These are phyloP conservation scores for Augochlorella aurata DNA, from an alignment of 2,888 invertebrate species.

Conservation along the genomic window DNA sequence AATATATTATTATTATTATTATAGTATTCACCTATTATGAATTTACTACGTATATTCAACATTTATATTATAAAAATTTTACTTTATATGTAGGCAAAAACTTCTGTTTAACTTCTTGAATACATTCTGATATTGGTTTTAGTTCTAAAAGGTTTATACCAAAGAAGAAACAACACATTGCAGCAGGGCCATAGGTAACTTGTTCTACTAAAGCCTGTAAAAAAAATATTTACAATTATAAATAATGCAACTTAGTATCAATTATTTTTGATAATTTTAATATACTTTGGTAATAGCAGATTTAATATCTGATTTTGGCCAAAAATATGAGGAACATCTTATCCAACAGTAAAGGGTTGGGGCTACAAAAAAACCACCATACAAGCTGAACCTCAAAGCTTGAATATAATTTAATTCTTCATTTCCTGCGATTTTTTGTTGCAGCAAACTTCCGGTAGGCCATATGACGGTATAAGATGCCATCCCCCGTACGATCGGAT, in stretches of 20 bases:
- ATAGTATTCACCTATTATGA: not conserved
- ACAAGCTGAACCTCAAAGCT: slow-evolving; percentile 88
- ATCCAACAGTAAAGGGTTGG: slow-evolving; percentile 92
- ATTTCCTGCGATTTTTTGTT: slow-evolving; percentile 82
- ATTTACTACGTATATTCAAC: not conserved
- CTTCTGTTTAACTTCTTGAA: slow-evolving; percentile 88
- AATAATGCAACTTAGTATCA: not conserved
- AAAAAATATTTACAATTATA: slow-evolving; percentile 31
- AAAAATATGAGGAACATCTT: slow-evolving; percentile 88
- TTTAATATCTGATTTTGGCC: slow-evolving; percentile 88
- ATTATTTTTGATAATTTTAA: slow-evolving; percentile 6
- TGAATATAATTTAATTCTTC: slow-evolving; percentile 82
- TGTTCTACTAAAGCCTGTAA: slow-evolving; percentile 88
- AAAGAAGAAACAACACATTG: slow-evolving; percentile 90
- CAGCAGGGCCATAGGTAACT: slow-evolving; percentile 89
- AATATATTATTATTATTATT: slow-evolving; percentile 52
- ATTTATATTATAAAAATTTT: slow-evolving; percentile 45
- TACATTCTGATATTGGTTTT: slow-evolving; percentile 86
- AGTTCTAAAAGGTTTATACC: slow-evolving; percentile 89
- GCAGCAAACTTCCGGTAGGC: slow-evolving; percentile 85
- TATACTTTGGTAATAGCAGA: slow-evolving; percentile 89
- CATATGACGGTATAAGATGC: slow-evolving; percentile 84
- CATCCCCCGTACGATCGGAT: slow-evolving; percentile 85
- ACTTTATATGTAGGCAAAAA: slow-evolving; percentile 90
- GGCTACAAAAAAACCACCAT: slow-evolving; percentile 91